A percentile compares a stretch with the other conserved stretches of the same genome.
Evolutionary conservation across 2,888 invertebrate species (phyloP).

Genomic region (Pristionchus arcanus): DNA sequence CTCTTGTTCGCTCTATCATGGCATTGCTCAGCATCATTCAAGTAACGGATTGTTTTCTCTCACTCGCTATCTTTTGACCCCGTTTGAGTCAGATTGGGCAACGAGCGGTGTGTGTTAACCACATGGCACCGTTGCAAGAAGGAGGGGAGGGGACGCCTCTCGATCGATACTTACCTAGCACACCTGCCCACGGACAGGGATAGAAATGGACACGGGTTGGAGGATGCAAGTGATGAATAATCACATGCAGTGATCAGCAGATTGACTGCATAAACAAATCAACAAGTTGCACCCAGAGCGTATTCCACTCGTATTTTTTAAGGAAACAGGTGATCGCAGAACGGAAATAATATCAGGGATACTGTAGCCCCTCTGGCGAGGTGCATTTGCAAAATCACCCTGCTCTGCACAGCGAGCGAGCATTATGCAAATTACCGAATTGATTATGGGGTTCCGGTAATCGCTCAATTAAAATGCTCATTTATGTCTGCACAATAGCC

Average conservation of each 20-base stretch:
- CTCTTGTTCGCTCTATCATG: background rate
- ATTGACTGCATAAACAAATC: background rate
- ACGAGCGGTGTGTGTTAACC: background rate
- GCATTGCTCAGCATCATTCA: background rate
- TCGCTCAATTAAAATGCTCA: background rate
- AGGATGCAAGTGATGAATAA: background rate
- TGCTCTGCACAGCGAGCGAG: background rate
- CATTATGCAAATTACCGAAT: background rate
- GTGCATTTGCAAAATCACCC: background rate
- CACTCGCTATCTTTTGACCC: constrained; percentile 8
- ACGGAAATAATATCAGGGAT: background rate
- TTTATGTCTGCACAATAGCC: background rate
- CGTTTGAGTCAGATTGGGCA: constrained; percentile 14
- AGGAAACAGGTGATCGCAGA: too few species aligned
- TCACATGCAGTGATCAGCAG: background rate
- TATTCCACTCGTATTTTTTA: too few species aligned
- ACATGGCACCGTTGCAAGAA: background rate
- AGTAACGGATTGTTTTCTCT: constrained; percentile 2
- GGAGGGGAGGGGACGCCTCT: background rate
- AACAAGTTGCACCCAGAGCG: background rate
- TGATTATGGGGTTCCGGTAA: background rate
- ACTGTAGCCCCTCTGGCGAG: background rate
- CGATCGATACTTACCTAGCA: background rate
- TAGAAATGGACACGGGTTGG: background rate
- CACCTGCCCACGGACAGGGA: background rate